Base-by-base conservation (phyloP, 1,140 invertebrate genomes). In the Brachionus koreanus region DNA sequence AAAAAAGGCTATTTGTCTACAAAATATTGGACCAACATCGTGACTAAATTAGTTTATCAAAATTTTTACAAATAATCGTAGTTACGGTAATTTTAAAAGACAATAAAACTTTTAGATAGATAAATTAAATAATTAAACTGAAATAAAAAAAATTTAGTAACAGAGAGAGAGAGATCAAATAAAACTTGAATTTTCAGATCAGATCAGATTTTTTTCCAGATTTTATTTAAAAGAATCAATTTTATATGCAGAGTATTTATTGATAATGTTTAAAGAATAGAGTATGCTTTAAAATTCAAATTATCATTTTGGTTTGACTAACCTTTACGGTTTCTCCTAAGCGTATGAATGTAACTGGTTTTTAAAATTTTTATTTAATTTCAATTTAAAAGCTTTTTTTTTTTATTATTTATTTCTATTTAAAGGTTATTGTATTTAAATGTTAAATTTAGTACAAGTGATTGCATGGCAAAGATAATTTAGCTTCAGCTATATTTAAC, bases 361-460 rank as follows among this genome's bases (percentile, higher is more conserved):
- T 57, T 57, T 57, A 9, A 49, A 49, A 49, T 57, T 57, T 57
- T 57, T 57, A 57, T 57, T 57, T 57, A 57, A 57, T 57, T 57
- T 57, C 49, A 57, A 57, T 57, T 57, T 57, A 57, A 6, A 49
- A 49, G 43, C 43, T 13, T 49, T 49, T 29, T 29, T 29, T 29
- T 29, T 29, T 29, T 29, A n/a, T n/a, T n/a, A 29, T 49, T 57
- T 19, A 57, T 57, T 57, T 57, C 49, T 57, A 49, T 49, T 49
- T 49, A 57, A 57, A 57, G 49, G 49, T 57, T 57, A 57, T 57
- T 57, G 9, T 16, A 23, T 57, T 57, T 57, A 57, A 57, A 57
- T 57, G 49, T 19, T 57, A 42, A 42, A 42, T 42, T 10, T 23
- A 16, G 19, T 57, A 57, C 49, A 57, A 57, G 49, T 57, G 49